Evolutionary conservation across 2,113 vertebrate species (phyloP), one percentile per base, ranked within the genome.

Genomic region (Toxotes chatareus): DNA sequence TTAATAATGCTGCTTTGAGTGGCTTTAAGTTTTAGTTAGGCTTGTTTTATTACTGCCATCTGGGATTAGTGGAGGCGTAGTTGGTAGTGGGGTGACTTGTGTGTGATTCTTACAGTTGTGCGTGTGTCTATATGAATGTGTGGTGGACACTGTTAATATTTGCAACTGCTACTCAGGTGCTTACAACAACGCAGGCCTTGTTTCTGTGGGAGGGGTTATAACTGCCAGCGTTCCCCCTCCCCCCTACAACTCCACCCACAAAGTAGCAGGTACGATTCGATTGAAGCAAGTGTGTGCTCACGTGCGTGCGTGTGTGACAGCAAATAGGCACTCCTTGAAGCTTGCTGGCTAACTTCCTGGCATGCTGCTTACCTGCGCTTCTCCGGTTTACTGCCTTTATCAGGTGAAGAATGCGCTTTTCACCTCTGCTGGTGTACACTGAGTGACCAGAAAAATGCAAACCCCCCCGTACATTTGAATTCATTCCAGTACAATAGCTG

Each of bases 151-250:
- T 82, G 81, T 85, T 94, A 89, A 91, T 87, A 66, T 91, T 76
- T 93, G 70, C 84, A 82, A 92, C 86, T 92, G 89, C 94, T 93
- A 91, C 92, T 92, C 92, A 99, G 98, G 98, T 97, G 97, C 96
- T 85, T 99, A 97, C 90, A 99, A 98, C 95, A 99, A 97, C 89
- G 97, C 97, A 86, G 96, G 97, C 87, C 95, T 98, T 94, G 97
- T 98, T 92, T 96, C 98, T 65, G 78, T 97, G 91, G 96, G 97
- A 91, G 97, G 95, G 95, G 96, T 98, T 90, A 96, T 98, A 92
- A 96, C 97, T 88, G 93, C 97, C 86, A 96, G 91, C 74, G 94
- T 97, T 87, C 91, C 96, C 86, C 97, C 97, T 93, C 96, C 96
- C 53, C 92, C 97, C 16, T 99, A 98, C 93, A 92, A 92, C 91